phyloP scores from a whole-genome alignment of 2,888 invertebrate species.

The Pseudanteris insignis region DNA sequence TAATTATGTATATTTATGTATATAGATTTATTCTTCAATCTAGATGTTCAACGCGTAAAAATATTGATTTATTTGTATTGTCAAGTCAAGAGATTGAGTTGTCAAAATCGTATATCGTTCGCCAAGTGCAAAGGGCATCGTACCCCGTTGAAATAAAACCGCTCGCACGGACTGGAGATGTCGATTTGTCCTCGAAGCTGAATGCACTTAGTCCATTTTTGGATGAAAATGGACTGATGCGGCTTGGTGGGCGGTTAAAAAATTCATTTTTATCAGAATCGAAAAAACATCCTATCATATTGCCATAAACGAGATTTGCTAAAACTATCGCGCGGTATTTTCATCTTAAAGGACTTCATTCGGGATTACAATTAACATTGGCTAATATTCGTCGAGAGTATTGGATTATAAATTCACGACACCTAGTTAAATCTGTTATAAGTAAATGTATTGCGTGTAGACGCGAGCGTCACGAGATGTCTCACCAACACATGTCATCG shows the following conservation, averaged over 20 bases:
- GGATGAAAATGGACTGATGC: constrained; percentile 3
- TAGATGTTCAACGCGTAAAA: background rate
- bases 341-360: constrained; percentile 6
- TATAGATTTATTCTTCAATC: background rate
- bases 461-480: background rate
- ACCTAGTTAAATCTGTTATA: background rate
- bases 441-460: background rate
- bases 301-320: background rate
- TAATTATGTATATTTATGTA: constrained; percentile 4
- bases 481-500: constrained; percentile 1
- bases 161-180: background rate
- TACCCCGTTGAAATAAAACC: background rate
- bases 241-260: constrained; percentile 5
- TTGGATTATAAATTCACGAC: constrained; percentile 4
- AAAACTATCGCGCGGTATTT: background rate
- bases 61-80: background rate
- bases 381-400: background rate
- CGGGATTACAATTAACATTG: constrained; percentile 3
- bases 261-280: background rate
- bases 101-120: background rate
- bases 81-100: background rate
- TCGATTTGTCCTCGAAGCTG: background rate
- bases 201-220: constrained; percentile 8
- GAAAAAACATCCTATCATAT: constrained; percentile 6
- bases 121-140: background rate